phyloP scores from a whole-genome alignment of 1,140 invertebrate genomes.

The Drosophila sturtevanti region DNA sequence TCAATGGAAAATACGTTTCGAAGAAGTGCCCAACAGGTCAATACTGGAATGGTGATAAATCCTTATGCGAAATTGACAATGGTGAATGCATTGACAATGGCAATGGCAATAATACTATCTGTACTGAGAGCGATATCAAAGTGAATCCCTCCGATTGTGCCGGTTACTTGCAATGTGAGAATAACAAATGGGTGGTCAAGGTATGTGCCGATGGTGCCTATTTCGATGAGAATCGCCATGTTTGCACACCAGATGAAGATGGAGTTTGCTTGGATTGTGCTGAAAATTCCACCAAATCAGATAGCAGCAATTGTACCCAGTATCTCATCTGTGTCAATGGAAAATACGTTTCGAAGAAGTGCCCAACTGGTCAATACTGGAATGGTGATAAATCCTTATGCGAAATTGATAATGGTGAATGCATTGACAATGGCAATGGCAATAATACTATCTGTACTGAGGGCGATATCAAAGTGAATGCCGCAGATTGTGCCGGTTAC shows the following conservation, averaged over 20 bases:
- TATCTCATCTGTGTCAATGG: constrained; percentile 30
- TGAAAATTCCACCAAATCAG: constrained; percentile 12
- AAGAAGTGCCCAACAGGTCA: constrained; percentile 9
- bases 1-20: constrained; percentile 19
- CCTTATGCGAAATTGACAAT: constrained; percentile 19
- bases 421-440: constrained; percentile 27
- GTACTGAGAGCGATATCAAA: constrained; percentile 12
- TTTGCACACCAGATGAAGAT: no score
- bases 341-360: constrained; percentile 16
- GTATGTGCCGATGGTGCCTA: constrained; percentile 28
- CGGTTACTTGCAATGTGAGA: constrained; percentile 45
- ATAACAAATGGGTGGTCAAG: constrained; percentile 22
- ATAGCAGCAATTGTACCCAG: constrained; percentile 29
- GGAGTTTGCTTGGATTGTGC: constrained; percentile 33
- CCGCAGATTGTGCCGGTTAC: constrained; percentile 50
- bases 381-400: constrained; percentile 5
- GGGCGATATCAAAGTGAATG: neutral
- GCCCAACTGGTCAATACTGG: constrained; percentile 26
- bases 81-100: constrained; percentile 40
- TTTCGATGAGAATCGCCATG: no score
- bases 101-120: constrained; percentile 10
- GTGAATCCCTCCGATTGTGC: constrained; percentile 41
- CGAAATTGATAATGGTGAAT: constrained; percentile 32
- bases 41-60: constrained; percentile 21
- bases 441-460: constrained; percentile 24